Evolutionary conservation across 2,113 vertebrate species (phyloP), one percentile per base, ranked within the genome.

Genomic region (Entomyzon cyanotis): DNA sequence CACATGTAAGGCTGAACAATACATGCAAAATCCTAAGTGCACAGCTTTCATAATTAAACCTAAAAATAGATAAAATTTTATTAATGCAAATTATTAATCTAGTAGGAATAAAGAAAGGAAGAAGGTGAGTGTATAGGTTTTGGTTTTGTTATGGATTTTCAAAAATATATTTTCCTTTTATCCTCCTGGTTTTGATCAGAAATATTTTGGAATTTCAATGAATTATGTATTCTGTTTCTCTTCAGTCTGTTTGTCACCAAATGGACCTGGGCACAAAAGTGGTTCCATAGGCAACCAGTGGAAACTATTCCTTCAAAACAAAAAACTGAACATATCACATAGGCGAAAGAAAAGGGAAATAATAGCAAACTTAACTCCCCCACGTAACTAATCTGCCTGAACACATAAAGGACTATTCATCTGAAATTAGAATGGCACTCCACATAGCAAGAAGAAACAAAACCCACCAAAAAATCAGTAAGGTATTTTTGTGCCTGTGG

Each of bases 381-480:
- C 3, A 9, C 6, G 3, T 49, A 47, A 58, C 7, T 37, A 33
- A 46, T 55, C 19, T 46, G 15, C 8, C 53, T 56, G 44, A 71
- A 68, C 14, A 50, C 4, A 52, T 55, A n/a, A 73, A 71, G 10
- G 18, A 55, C 5, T 64, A 6, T n/a, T 60, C 21, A 65, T 14
- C 22, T 59, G 44, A 73, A 73, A 77, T 35, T 39, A 69, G 16
- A 78, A 69, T 60, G 74, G 4, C 11, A 15, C 5, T 55, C 22
- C 50, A 35, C 4, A 63, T 16, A 79, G 12, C 12, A 79, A 88
- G 21, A 59, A 64, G 9, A 49, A 56, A 23, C 3, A 69, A 87
- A 94, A 76, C 0, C 0, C 4, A 31, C 2, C 2, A 46, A 50
- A 59, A 58, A 15, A 25, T 16, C 5, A 7, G 2, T 11, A 9